Conservation (phyloP, 2,888 invertebrate genomes). For the Heteromyza rotundicornis region DNA sequence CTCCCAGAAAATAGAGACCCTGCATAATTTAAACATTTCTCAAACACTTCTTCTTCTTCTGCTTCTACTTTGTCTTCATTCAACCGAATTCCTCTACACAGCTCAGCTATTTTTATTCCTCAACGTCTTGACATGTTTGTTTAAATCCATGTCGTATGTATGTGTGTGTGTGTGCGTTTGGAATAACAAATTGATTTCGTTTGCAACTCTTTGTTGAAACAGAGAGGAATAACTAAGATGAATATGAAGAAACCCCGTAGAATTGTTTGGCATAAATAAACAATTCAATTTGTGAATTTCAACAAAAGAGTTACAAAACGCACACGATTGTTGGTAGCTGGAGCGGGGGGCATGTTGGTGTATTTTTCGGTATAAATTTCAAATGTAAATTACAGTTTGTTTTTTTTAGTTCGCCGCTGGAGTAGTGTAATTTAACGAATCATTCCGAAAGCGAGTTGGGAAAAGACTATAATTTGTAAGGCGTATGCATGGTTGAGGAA, state of each 20-base stretch:
- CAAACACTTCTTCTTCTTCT: neutral
- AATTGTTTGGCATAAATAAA: conserved; percentile 50
- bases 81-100: neutral
- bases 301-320: conserved; percentile 3
- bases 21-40: conserved; percentile 14
- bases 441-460: too few species aligned
- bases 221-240: conserved; percentile 11
- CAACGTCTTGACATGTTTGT: neutral
- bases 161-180: conserved; percentile 23
- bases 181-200: conserved; percentile 46
- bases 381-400: neutral
- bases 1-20: neutral
- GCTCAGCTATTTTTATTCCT: too few species aligned
- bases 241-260: conserved; percentile 19
- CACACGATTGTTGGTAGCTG: neutral
- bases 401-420: too few species aligned
- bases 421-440: neutral
- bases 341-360: neutral
- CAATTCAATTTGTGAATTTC: conserved; percentile 42
- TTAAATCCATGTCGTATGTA: neutral
- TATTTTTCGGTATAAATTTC: neutral
- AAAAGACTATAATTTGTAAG: too few species aligned
- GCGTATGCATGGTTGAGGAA: too few species aligned
- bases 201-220: conserved; percentile 15
- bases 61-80: too few species aligned